These are phyloP conservation scores for Lasioglossum lativentre DNA, from an alignment of 2,888 invertebrate species.

Conservation along the genomic window DNA sequence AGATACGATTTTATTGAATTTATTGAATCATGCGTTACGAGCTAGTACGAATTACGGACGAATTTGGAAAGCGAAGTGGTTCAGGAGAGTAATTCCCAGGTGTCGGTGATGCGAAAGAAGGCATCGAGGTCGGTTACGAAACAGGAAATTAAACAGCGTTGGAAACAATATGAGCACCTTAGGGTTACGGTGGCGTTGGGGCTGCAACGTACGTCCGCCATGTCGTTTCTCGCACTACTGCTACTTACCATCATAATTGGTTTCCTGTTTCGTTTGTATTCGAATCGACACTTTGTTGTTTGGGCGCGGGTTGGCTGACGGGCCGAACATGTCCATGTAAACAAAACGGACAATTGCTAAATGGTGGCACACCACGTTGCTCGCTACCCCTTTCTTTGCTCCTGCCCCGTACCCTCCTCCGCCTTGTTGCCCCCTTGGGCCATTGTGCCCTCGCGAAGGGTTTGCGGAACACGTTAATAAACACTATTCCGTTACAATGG, in stretches of 20 bases:
- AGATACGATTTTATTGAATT: too few relatives aligned
- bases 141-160: not conserved
- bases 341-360: conserved; percentile 1
- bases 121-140: not conserved
- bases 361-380: not conserved
- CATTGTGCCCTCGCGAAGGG: not conserved
- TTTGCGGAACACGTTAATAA: not conserved
- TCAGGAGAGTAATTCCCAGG: too few relatives aligned
- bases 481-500: conserved; percentile 11
- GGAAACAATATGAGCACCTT: not conserved
- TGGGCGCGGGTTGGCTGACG: not conserved
- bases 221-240: not conserved
- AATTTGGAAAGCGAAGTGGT: too few relatives aligned
- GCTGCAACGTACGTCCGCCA: not conserved
- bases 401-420: not conserved
- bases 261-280: conserved; percentile 5
- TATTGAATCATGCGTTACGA: too few relatives aligned
- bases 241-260: conserved; percentile 5
- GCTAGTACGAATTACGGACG: too few relatives aligned
- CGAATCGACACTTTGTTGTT: not conserved
- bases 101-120: too few relatives aligned
- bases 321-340: not conserved
- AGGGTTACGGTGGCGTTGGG: not conserved
- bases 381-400: not conserved
- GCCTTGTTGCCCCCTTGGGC: not conserved